phyloP scores from a whole-genome alignment of 2,113 vertebrate species.

The Chamaetylas fuelleborni region DNA sequence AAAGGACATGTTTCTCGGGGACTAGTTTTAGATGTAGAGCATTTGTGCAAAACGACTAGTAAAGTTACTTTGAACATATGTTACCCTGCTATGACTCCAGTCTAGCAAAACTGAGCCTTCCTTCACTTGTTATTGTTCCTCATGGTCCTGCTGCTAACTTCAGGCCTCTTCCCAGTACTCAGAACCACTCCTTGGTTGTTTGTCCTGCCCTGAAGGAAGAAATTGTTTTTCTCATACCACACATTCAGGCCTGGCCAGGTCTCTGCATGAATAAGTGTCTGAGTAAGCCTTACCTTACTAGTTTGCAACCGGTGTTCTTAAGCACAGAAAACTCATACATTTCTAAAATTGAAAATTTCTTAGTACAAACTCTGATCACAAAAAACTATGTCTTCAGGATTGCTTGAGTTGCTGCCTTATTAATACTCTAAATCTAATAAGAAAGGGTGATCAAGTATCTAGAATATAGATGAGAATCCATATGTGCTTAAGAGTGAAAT shows the following conservation, averaged over 20 bases:
- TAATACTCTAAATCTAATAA: not conserved
- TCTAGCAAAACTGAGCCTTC: not conserved
- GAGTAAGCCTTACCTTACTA: not conserved
- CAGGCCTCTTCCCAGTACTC: not conserved
- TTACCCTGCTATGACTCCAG: not conserved
- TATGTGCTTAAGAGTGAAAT: not conserved
- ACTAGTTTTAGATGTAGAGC: not conserved
- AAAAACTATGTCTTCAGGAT: not conserved
- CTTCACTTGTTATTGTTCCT: not conserved
- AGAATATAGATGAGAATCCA: not conserved
- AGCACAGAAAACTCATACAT: not conserved
- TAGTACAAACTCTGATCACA: not conserved
- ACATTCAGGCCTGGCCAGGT: not conserved
- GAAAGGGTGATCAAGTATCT: not conserved
- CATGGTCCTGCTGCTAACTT: not conserved
- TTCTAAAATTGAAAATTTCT: not conserved
- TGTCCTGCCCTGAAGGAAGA: not conserved
- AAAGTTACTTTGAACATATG: not conserved
- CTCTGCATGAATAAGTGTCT: not conserved
- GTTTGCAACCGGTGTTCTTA: not conserved
- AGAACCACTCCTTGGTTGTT: not conserved
- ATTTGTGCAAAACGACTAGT: not conserved
- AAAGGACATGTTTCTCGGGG: not conserved
- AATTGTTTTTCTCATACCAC: not conserved
- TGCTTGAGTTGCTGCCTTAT: not conserved